Conservation (phyloP, 2,113 vertebrate genomes). For the Bagarius yarrelli region DNA sequence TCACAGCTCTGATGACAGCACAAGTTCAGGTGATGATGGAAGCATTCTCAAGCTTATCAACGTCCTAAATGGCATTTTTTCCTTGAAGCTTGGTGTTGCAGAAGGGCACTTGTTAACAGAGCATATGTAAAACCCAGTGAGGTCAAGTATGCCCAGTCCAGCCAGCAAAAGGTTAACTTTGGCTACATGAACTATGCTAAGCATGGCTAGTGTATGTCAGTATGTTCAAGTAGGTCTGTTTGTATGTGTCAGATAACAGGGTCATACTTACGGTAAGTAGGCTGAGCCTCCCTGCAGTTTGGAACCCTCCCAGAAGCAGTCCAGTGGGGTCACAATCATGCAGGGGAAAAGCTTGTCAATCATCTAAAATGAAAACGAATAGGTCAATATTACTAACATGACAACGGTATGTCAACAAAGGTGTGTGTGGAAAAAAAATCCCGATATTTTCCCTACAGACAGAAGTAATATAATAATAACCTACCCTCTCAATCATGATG, state of each 20-base stretch:
- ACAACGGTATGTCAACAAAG: neutral
- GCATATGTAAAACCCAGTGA: slow-evolving; percentile 24
- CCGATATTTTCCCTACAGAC: neutral
- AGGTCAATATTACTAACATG: slow-evolving; percentile 18
- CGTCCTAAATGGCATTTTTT: slow-evolving; percentile 41
- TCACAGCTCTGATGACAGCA: slow-evolving; percentile 53
- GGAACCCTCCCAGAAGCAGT: slow-evolving; percentile 99
- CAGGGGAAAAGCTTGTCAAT: slow-evolving; percentile 99
- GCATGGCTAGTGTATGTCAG: neutral
- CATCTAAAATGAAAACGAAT: slow-evolving; percentile 75
- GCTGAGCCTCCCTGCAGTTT: slow-evolving; percentile 97
- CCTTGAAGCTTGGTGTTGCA: slow-evolving; percentile 35
- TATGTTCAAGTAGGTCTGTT: neutral
- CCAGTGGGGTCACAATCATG: slow-evolving; percentile 94
- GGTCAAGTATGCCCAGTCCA: slow-evolving; percentile 7
- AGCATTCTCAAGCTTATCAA: slow-evolving; percentile 38
- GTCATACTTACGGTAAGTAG: slow-evolving; percentile 91
- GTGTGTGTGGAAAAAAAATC: neutral
- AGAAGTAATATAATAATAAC: slow-evolving; percentile 47
- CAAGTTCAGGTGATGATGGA: slow-evolving; percentile 39
- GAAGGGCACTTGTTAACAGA: slow-evolving; percentile 39
- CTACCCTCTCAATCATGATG: slow-evolving; percentile 96
- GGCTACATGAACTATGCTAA: neutral
- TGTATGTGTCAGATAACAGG: neutral
- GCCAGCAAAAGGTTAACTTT: neutral